These are phyloP conservation scores for Fringilla coelebs DNA, from an alignment of 2,797 vertebrate species.

Conservation along the genomic window DNA sequence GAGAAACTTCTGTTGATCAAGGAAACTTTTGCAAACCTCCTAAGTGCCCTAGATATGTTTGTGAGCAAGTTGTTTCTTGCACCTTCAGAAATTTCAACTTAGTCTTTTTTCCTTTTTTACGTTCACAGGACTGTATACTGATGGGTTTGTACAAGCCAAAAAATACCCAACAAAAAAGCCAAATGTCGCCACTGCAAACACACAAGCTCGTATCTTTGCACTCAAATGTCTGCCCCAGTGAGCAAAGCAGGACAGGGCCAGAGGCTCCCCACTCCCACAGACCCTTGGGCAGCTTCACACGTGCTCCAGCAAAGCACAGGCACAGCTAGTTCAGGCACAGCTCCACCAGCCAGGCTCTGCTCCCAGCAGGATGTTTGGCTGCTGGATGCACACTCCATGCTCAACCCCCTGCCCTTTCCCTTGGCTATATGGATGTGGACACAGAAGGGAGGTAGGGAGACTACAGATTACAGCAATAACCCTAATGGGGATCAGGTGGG, in stretches of 20 bases:
- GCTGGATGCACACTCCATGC: not conserved
- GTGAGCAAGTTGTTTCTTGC: not conserved
- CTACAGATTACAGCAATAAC: not conserved
- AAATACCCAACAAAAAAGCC: not conserved
- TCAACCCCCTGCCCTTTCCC: not conserved
- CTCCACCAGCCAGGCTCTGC: not conserved
- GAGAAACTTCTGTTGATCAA: not conserved
- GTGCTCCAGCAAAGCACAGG: fast-evolving
- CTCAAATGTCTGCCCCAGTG: fast-evolving
- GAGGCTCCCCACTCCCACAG: fast-evolving
- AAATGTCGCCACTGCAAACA: not conserved
- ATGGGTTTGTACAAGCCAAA: not conserved
- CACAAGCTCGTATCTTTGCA: not conserved
- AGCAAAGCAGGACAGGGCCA: not conserved
- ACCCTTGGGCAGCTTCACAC: fast-evolving
- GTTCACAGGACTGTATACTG: not conserved
- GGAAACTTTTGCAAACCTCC: not conserved
- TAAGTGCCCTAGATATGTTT: not conserved
- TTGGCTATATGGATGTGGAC: not conserved
- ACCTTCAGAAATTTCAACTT: not conserved
- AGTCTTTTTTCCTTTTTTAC: not conserved
- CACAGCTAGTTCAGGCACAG: not conserved
- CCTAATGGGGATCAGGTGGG: too few relatives aligned
- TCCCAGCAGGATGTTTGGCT: not conserved
- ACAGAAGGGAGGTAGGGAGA: not conserved